phyloP scores from a whole-genome alignment of 1,140 invertebrate species.

The Phymorhynchus buccinoides region DNA sequence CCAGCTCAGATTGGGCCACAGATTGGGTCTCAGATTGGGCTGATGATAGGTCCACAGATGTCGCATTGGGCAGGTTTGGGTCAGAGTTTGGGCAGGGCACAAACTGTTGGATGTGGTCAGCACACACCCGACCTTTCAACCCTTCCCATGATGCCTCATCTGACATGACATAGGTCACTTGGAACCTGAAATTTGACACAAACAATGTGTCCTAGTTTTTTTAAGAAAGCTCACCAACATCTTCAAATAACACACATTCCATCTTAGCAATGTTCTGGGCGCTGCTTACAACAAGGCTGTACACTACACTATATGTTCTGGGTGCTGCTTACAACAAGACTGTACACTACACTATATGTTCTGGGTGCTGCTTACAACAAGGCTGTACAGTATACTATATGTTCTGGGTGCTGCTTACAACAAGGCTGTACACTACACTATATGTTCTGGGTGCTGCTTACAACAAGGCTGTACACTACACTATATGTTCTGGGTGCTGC shows the following conservation, averaged over 20 bases:
- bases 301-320: no score
- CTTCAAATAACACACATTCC: background rate
- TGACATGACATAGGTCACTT: conserved; percentile 60
- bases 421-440: no score
- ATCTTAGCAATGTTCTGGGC: background rate
- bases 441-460: no score
- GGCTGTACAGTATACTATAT: no score
- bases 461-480: no score
- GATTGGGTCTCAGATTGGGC: no score
- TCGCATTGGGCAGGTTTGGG: background rate
- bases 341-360: no score
- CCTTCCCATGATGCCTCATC: conserved; percentile 60
- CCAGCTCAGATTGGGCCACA: background rate
- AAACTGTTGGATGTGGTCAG: conserved; percentile 52
- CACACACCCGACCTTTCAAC: conserved; percentile 53
- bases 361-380: no score
- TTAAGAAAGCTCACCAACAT: background rate
- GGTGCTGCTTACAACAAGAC: no score
- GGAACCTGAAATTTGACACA: conserved; percentile 54
- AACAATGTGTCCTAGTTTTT: background rate
- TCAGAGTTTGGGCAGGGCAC: conserved; percentile 45
- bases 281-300: background rate
- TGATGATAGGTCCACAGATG: background rate
- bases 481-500: no score
- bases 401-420: no score